Evolutionary conservation across 2,113 vertebrate genomes (phyloP).

Genomic region (Rhizomys pruinosus): DNA sequence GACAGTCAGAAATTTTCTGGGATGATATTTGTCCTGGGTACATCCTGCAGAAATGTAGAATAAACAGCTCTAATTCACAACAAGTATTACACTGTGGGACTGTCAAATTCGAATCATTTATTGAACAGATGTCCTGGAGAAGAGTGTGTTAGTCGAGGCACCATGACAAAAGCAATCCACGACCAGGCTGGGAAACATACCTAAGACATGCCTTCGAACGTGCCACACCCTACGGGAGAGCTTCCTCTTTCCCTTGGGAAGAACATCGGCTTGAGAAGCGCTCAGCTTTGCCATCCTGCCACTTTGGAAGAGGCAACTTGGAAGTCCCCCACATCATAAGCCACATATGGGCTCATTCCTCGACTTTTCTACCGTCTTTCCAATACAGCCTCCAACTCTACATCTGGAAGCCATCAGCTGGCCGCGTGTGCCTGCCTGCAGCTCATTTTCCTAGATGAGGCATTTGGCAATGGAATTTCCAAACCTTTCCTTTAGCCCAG

Average conservation of each 20-base stretch:
- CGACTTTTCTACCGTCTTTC: background rate
- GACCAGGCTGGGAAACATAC: background rate
- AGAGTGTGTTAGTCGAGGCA: background rate
- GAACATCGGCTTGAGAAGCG: background rate
- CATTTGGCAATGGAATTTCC: slow-evolving; percentile 33
- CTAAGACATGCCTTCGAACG: background rate
- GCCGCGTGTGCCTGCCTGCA: background rate
- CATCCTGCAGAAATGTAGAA: background rate
- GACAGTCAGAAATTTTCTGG: background rate
- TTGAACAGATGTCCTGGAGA: background rate
- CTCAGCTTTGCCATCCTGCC: background rate
- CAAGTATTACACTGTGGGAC: background rate
- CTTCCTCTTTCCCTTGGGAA: background rate
- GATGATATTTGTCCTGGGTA: background rate
- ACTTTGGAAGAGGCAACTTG: background rate
- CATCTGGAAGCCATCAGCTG: slow-evolving; percentile 51
- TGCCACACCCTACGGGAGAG: background rate
- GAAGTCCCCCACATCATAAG: background rate
- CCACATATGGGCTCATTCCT: background rate
- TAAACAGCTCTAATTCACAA: background rate
- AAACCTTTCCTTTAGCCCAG: background rate
- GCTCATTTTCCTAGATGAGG: background rate
- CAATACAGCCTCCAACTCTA: background rate
- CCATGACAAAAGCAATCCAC: background rate
- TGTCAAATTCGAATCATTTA: background rate